A percentile compares a stretch with the other conserved stretches of the same genome.
Conservation (phyloP, 1,140 invertebrate species). For the honey bee (Apis mellifera) region DNA sequence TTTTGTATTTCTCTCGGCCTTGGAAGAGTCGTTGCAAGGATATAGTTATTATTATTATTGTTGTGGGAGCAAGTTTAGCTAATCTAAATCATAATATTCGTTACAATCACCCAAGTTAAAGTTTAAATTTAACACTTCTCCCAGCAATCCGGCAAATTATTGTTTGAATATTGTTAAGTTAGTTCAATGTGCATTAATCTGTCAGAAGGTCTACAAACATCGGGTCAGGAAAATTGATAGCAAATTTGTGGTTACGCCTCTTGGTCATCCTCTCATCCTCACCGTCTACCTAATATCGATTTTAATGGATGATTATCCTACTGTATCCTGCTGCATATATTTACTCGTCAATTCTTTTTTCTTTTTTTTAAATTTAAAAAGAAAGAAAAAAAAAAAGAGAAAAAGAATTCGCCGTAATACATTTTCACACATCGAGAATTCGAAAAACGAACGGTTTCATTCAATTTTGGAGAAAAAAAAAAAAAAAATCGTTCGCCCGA, state of each 20-base stretch:
- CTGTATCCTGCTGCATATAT: neutral
- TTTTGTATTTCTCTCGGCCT: too few species aligned
- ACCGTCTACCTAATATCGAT: too few species aligned
- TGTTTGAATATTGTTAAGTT: slow-evolving; percentile 9
- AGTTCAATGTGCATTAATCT: neutral
- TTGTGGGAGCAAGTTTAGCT: too few species aligned
- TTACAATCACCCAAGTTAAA: neutral
- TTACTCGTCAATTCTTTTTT: neutral
- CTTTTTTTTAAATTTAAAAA: neutral
- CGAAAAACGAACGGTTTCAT: too few species aligned
- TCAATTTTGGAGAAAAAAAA: too few species aligned
- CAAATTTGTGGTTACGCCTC: neutral
- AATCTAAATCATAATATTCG: too few species aligned
- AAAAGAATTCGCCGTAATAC: neutral
- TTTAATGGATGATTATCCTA: neutral
- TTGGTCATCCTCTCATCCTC: too few species aligned
- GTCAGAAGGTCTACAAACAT: neutral
- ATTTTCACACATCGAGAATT: too few species aligned
- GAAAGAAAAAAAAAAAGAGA: neutral
- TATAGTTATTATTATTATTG: too few species aligned
- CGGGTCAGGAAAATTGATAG: neutral
- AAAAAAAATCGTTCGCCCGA: too few species aligned
- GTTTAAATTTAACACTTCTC: neutral
- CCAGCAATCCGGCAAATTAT: neutral
- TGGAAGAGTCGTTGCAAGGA: too few species aligned